Conservation (phyloP, 2,113 vertebrate genomes). For the Apistogramma diplotaenia region DNA sequence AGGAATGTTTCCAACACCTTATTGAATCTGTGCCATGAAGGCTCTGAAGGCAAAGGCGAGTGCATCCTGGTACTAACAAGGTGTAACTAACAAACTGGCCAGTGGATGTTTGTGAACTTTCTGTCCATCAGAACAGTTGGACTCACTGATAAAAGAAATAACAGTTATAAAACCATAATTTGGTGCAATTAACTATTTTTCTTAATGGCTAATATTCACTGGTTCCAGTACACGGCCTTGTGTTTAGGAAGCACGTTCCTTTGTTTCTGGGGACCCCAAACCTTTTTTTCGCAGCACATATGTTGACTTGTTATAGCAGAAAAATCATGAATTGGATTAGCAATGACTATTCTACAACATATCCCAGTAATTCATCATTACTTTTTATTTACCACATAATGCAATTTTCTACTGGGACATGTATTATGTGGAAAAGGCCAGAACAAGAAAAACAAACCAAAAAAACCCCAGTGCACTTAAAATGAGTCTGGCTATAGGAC, state of each 20-base stretch:
- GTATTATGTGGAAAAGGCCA: no score
- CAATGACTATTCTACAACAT: not conserved
- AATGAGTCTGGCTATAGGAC: no score
- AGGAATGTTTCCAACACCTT: not conserved
- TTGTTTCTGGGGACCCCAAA: not conserved
- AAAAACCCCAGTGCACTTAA: no score
- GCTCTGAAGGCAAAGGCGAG: rapidly evolving
- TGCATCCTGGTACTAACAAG: not conserved
- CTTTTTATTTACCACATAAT: no score
- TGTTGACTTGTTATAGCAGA: not conserved
- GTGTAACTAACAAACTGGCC: not conserved
- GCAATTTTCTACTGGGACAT: no score
- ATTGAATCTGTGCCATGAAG: not conserved
- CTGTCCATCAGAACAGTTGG: not conserved
- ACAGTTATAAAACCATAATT: not conserved
- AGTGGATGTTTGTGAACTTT: not conserved
- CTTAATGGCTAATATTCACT: no score
- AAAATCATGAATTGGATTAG: not conserved
- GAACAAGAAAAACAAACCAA: no score
- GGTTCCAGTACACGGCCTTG: not conserved
- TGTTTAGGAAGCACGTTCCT: not conserved
- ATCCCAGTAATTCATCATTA: no score
- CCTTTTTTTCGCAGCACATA: not conserved
- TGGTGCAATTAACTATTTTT: not conserved
- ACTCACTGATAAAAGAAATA: not conserved